Percentiles rank a stretch among this genome's conserved stretches.
Conservation (phyloP, 2,888 invertebrate genomes). For the Dendrolimus houi region DNA sequence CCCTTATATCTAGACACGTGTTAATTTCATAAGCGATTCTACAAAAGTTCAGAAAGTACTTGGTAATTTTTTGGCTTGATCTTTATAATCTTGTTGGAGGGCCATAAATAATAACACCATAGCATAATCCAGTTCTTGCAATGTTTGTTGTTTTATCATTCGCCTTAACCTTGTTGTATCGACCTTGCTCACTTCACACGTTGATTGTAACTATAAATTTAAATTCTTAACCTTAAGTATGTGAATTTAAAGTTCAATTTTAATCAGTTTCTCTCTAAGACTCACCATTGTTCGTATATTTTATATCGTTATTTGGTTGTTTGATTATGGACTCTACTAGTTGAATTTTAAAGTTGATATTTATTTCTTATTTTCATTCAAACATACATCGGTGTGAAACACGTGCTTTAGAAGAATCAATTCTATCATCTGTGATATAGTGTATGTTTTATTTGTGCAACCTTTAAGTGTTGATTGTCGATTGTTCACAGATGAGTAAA, state of each 20-base stretch:
- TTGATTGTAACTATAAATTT: not conserved
- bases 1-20: no score
- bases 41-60: no score
- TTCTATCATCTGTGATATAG: not conserved
- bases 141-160: not conserved
- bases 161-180: constrained; percentile 2
- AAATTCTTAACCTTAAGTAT: not conserved
- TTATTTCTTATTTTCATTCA: no score
- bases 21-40: no score
- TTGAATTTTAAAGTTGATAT: not conserved
- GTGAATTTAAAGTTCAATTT: not conserved
- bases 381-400: not conserved
- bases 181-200: not conserved
- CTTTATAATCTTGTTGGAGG: no score
- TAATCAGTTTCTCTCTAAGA: not conserved
- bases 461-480: not conserved
- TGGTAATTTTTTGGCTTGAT: no score
- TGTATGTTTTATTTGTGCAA: not conserved
- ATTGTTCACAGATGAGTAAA: not conserved
- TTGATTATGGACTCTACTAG: no score
- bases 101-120: not conserved
- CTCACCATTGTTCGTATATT: not conserved
- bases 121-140: not conserved
- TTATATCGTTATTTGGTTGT: no score
- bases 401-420: not conserved